Base-by-base conservation (phyloP, 2,888 invertebrate species). In the Drosophila mercatorum region DNA sequence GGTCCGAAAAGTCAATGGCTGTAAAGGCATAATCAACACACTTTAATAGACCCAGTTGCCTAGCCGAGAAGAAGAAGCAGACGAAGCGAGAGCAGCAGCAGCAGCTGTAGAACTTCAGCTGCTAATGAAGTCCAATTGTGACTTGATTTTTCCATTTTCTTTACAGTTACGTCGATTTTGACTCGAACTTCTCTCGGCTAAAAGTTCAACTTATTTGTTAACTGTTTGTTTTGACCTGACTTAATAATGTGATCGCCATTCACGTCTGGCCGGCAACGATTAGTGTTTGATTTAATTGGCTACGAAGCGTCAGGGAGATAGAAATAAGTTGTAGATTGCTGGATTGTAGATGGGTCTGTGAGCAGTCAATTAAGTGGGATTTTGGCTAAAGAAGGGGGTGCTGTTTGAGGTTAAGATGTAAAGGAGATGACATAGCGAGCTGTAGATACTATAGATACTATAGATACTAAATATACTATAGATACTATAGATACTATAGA, bases 1-100 rank as follows among this genome's bases (percentile, higher is more conserved):
- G 84, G 86, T 83, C 83, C 68, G 71, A 66, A 78, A 78, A 78
- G 59, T 86, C 83, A 86, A 80, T 81, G 70, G 70, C 58, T 88
- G 73, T 80, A 73, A 77, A 75, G 51, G 67, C 72, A 74, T 70
- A 83, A 80, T 71, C 74, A 85, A 71, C 65, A 56, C 67, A 68
- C 57, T 68, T 51, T 65, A 58, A 66, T 51, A 67, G 31, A 22
- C 34, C 34, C 51, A 68, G 47, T 36, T 44, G 38, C 17, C 17
- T 14, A 41, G 55, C 40, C 55, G 7, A 57, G 17, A 22, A 31
- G 11, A 8, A 40, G 17, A 38, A 2, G 11, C 1, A 34, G 31
- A 14, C 22, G 22, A 22, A 22, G 22, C 22, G 22, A 38, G 12
- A 5, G 14, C 5, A 34, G 22, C 14, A 43, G n/a, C 22, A 22